Percentiles rank a stretch among this genome's conserved stretches.
Evolutionary conservation across 2,113 vertebrate species (phyloP).

Genomic region (Chinchilla lanigera): DNA sequence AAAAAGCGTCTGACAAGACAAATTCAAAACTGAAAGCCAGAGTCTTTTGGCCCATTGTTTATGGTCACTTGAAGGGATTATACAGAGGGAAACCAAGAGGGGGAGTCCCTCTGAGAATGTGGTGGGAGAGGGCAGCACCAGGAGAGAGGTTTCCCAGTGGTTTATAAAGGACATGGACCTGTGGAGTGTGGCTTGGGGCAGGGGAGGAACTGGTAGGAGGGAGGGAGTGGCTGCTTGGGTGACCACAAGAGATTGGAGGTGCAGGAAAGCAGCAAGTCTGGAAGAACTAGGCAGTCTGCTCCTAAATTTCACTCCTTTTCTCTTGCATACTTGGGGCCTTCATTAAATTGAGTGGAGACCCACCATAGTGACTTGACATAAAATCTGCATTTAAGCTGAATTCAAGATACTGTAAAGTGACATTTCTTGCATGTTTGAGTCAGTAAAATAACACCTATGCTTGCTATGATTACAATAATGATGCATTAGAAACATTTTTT

Average conservation of each 20-base stretch:
- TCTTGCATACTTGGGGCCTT: background rate
- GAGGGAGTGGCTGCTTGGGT: fast-evolving
- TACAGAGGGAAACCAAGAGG: background rate
- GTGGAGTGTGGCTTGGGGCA: background rate
- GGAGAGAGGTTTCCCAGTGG: background rate
- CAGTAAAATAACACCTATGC: slow-evolving; percentile 1
- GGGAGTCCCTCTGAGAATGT: background rate
- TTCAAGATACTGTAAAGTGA: slow-evolving; percentile 8
- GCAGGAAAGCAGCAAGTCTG: background rate
- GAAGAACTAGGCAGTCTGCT: background rate
- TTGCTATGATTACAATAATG: background rate
- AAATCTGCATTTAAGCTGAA: slow-evolving; percentile 34
- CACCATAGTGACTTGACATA: background rate
- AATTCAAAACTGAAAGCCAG: background rate
- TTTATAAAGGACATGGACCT: background rate
- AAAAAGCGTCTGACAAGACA: background rate
- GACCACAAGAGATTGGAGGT: background rate
- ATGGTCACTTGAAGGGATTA: background rate
- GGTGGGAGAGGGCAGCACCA: background rate
- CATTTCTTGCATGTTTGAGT: background rate
- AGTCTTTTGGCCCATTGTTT: background rate
- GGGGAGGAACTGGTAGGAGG: background rate
- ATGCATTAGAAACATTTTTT: slow-evolving; percentile 19
- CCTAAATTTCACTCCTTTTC: background rate
- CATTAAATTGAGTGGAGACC: background rate